Conservation (phyloP, 2,113 vertebrate genomes). For the Phaethornis superciliosus region DNA sequence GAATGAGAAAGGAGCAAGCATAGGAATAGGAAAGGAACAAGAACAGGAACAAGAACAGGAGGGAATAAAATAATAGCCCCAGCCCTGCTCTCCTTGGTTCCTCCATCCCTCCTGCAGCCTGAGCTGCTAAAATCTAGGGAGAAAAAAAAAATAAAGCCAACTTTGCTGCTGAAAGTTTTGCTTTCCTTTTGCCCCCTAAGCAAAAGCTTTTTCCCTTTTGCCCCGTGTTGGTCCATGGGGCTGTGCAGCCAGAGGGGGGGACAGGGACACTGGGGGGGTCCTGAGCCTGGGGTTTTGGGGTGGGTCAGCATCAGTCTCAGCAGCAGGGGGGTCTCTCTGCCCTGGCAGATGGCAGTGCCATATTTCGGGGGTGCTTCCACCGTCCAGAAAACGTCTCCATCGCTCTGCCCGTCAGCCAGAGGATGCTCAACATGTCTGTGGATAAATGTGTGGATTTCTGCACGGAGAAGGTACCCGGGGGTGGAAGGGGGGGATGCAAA, state of each 20-base stretch:
- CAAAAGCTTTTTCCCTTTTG: neutral
- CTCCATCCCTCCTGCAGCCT: neutral
- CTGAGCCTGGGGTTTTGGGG: fast-evolving
- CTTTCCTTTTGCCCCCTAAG: neutral
- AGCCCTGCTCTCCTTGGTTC: neutral
- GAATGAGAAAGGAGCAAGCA: too few relatives aligned
- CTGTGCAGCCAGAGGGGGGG: neutral
- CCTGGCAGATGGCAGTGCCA: constrained; percentile 89
- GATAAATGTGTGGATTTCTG: constrained; percentile 95
- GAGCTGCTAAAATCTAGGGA: neutral
- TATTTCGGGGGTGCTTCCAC: constrained; percentile 94
- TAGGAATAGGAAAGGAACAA: too few relatives aligned
- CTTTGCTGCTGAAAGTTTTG: neutral
- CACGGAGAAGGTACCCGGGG: constrained; percentile 84
- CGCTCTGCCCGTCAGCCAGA: constrained; percentile 82
- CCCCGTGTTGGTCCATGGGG: neutral
- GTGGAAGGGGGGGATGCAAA: neutral
- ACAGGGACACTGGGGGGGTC: fast-evolving
- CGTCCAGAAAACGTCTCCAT: constrained; percentile 87
- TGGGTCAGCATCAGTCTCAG: neutral
- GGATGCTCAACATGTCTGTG: constrained; percentile 90
- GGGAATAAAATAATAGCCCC: too few relatives aligned
- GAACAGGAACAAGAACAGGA: too few relatives aligned
- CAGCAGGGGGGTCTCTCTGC: neutral
- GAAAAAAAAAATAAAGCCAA: neutral